Base-by-base conservation (phyloP, 2,113 vertebrate genomes). In the Podiceps cristatus region DNA sequence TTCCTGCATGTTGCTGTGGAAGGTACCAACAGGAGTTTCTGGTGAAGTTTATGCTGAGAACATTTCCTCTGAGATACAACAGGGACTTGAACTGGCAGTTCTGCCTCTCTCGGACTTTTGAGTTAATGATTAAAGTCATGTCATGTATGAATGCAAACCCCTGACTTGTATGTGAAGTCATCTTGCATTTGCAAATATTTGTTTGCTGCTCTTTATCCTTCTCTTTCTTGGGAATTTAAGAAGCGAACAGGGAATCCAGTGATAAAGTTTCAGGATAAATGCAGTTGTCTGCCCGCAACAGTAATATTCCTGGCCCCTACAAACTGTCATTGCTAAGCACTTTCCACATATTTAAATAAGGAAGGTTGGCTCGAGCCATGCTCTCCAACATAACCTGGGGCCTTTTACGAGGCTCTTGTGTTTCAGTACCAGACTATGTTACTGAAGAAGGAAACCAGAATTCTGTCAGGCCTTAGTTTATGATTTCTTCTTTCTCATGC, bases 51-150 rank as follows among this genome's bases (percentile, higher is more conserved):
- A 15, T 78, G 53, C 42, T 88, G 79, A 93, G 93, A 82, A 22
- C 29, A 24, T 91, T 97, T 97, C 95, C 94, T 97, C 77, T 90
- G 89, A 79, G 53, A 17, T 42, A 19, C 28, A 67, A 31, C 42
- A 50, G 82, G 44, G 25, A 29, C 68, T 81, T 62, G 24, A 63
- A 49, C 23, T 42, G 56, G 60, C 52, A 68, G 8, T 37, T 64
- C 76, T 91, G 37, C 58, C 49, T 74, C 73, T 74, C 67, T 25
- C 73, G 52, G 22, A 28, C 23, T 68, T 74, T 14, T 29, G 40
- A 78, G 35, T 53, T 60, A 10, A 18, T 2, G 2, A 3, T 58
- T 82, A 58, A n/a, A 66, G 16, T 24, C 4, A 5, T 33, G 7
- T 35, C 35, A 47, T 16, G 11, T 75, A 42, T 56, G 49, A 81